Evolutionary conservation across 2,113 vertebrate genomes (phyloP), one percentile per base, ranked within the genome.

Genomic region (Rhea pennata): DNA sequence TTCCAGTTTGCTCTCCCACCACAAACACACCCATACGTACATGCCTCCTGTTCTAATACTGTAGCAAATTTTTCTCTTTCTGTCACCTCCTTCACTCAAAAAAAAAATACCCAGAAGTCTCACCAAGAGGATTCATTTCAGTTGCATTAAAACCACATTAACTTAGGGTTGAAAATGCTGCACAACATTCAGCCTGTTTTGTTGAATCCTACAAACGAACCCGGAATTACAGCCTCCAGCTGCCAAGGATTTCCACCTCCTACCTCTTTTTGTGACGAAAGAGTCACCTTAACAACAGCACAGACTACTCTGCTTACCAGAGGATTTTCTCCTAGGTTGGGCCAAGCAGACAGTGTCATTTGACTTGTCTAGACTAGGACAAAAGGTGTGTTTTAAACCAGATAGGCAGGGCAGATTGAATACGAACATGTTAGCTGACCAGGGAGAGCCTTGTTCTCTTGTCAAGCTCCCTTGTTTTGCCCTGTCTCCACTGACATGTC

Each of bases 341-440:
- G 71, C 54, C 64, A 88, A 71, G 42, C 54, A 93, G 81, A 85
- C 50, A 75, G 65, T 56, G 61, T 20, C 89, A 83, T 84, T 84
- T 89, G 81, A 95, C 62, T 82, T 67, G 82, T 71, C 84, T 88
- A 80, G 84, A 90, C 82, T 48, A 88, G 39, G 89, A 84, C 82
- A 91, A 92, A 95, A 90, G 89, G 51, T 29, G 5, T 71, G 59
- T 91, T 94, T 91, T 77, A 81, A 90, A 93, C 64, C 64, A 90
- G 59, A 87, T 21, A 72, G 79, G 83, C 79, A 92, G 42, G 58
- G 46, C 39, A 77, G 92, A 11, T 23, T 88, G 46, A 6, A 17
- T 71, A 33, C 86, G 29, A 96, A 12, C 65, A 15, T 13, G 58
- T 53, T 15, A 92, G 58, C 44, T 85, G 80, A 56, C 44, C 88